Conservation (phyloP, 2,797 vertebrate species). For the Sebastes matsubarae region DNA sequence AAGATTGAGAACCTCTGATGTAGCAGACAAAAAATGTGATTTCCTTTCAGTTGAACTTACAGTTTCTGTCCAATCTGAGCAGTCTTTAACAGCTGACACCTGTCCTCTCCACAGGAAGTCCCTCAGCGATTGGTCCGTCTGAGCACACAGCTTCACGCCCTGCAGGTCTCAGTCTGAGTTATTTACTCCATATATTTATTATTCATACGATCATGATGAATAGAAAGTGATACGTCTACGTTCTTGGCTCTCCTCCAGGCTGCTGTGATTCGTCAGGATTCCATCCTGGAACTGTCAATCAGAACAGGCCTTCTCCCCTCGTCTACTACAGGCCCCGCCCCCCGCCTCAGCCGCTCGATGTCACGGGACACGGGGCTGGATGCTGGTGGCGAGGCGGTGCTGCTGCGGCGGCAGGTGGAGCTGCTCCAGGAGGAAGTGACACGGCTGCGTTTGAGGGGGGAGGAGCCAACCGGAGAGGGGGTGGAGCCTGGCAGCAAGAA, state of each 20-base stretch:
- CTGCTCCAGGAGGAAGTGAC: slow-evolving; percentile 88
- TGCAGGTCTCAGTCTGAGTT: slow-evolving; percentile 81
- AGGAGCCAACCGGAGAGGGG: slow-evolving; percentile 71
- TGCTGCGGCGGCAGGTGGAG: slow-evolving; percentile 68
- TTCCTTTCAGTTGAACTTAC: background rate
- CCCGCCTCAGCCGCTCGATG: slow-evolving; percentile 77
- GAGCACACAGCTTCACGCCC: slow-evolving; percentile 85
- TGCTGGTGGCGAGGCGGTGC: slow-evolving; percentile 48
- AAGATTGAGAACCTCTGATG: too few relatives aligned
- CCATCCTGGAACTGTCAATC: slow-evolving; percentile 78
- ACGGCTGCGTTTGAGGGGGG: slow-evolving; percentile 83
- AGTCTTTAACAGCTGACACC: background rate
- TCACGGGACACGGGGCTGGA: slow-evolving; percentile 81
- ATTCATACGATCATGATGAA: background rate
- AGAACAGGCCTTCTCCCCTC: slow-evolving; percentile 20
- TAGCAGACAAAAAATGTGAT: background rate
- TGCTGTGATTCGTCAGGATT: slow-evolving; percentile 88
- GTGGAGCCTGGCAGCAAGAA: slow-evolving; percentile 31
- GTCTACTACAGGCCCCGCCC: slow-evolving; percentile 9
- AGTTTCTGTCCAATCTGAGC: background rate
- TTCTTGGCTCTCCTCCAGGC: slow-evolving; percentile 75
- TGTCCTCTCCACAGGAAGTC: slow-evolving; percentile 80
- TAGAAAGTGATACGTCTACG: background rate
- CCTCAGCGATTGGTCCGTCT: slow-evolving; percentile 84
- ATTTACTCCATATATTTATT: background rate